Evolutionary conservation across 2,797 vertebrate genomes (phyloP).

Genomic region (Meriones psammophilus): DNA sequence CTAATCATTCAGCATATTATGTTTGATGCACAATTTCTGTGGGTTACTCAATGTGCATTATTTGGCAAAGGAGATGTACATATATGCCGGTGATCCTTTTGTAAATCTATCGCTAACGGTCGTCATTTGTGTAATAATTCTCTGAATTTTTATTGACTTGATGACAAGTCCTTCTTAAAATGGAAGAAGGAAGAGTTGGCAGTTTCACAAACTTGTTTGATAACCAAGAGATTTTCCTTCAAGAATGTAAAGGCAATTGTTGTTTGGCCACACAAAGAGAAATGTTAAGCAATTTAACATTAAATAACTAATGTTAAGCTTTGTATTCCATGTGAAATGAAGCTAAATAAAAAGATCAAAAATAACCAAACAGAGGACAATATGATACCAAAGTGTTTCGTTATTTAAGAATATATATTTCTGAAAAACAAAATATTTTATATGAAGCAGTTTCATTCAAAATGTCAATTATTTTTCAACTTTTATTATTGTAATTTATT

Average conservation of each 20-base stretch:
- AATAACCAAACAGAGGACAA: neutral
- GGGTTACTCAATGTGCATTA: too few species aligned
- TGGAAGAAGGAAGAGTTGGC: neutral
- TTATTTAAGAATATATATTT: neutral
- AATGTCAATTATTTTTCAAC: neutral
- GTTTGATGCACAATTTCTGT: too few species aligned
- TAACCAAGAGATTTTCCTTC: neutral
- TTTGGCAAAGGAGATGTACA: neutral
- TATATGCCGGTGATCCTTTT: neutral
- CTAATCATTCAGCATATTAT: too few species aligned
- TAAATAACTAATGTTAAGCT: too few species aligned
- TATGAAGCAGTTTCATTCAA: neutral
- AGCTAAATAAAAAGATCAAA: neutral
- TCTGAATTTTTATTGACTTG: neutral
- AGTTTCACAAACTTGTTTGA: neutral
- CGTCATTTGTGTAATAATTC: neutral
- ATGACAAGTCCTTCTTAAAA: neutral
- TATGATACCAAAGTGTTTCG: neutral
- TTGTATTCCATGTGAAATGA: neutral
- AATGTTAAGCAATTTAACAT: neutral
- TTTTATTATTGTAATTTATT: neutral
- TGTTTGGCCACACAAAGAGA: neutral
- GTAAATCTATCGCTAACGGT: neutral
- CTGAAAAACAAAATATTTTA: neutral
- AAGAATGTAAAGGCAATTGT: neutral